phyloP scores from a whole-genome alignment of 2,113 vertebrate species.

The Oreochromis spilurus region DNA sequence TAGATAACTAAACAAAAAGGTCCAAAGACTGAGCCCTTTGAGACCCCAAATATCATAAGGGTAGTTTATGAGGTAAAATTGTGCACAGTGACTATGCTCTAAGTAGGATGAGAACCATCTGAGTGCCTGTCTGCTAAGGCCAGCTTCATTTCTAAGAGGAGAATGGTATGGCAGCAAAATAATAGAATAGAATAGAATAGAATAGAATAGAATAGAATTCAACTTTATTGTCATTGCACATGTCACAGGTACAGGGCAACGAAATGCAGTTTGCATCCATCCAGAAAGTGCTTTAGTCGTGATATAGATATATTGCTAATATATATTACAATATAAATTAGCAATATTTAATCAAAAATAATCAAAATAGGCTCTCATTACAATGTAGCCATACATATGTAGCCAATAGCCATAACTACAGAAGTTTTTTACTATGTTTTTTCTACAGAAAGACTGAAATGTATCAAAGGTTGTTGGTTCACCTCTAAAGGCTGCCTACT shows the following conservation, averaged over 20 bases:
- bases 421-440: background rate
- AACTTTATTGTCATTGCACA: no score
- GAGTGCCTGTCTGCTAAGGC: background rate
- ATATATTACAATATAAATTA: no score
- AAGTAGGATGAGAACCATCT: background rate
- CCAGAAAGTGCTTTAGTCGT: no score
- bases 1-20: no score
- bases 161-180: background rate
- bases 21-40: no score
- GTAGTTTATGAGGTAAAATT: background rate
- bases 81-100: background rate
- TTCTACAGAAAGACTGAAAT: background rate
- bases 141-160: background rate
- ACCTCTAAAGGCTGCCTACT: background rate
- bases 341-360: no score
- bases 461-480: background rate
- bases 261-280: no score
- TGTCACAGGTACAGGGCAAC: no score
- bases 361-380: background rate
- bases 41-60: no score
- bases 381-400: background rate
- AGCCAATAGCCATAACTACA: background rate
- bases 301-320: no score
- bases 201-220: no score
- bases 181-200: no score